Percentiles rank a stretch among this genome's conserved stretches.
phyloP scores from a whole-genome alignment of 2,888 invertebrate species.

The Drosophila siamana region DNA sequence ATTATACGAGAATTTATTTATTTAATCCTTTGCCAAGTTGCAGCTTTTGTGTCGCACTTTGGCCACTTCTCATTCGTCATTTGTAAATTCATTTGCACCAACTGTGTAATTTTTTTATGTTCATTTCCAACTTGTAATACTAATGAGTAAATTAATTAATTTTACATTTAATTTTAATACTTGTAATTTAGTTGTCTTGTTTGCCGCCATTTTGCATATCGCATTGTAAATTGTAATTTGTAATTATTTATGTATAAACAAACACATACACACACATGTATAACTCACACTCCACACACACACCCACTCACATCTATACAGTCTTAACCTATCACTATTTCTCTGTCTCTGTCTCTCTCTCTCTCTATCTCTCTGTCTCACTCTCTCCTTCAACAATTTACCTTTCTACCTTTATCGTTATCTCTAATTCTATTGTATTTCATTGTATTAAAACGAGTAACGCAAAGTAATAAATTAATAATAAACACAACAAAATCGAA shows the following conservation, averaged over 20 bases:
- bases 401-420: constrained; percentile 30
- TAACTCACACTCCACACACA: constrained; percentile 32
- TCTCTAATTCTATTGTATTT: constrained; percentile 66
- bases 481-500: constrained; percentile 24
- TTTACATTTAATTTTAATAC: constrained; percentile 52
- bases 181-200: constrained; percentile 58
- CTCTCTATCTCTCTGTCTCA: not conserved
- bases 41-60: not conserved
- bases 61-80: constrained; percentile 68
- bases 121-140: constrained; percentile 21
- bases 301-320: constrained; percentile 12
- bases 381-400: constrained; percentile 29
- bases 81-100: constrained; percentile 77
- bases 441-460: constrained; percentile 67
- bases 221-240: constrained; percentile 76
- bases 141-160: constrained; percentile 57
- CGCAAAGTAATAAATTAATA: constrained; percentile 61
- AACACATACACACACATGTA: constrained; percentile 44
- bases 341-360: constrained; percentile 11
- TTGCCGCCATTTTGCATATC: constrained; percentile 60
- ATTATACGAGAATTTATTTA: constrained; percentile 61
- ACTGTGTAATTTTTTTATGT: constrained; percentile 20
- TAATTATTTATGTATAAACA: constrained; percentile 78
- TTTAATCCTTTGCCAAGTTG: constrained; percentile 51
- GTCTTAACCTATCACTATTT: constrained; percentile 41